These are phyloP conservation scores for Macaca mulatta DNA, from an alignment of 2,113 vertebrate genomes.

Conservation along the genomic window DNA sequence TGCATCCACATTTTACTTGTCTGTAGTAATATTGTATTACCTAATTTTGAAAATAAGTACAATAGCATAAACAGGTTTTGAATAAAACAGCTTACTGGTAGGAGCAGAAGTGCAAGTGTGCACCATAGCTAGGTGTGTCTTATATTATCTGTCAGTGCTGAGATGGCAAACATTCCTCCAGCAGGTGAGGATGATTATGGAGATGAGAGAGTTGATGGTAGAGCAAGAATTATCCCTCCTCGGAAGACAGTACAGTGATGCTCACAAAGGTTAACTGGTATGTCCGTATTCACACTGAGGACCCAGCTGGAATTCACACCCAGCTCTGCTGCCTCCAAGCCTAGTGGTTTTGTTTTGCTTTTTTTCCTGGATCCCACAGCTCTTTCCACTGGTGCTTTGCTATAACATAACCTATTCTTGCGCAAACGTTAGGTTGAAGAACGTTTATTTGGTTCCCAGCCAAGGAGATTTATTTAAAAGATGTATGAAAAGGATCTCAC, in stretches of 20 bases:
- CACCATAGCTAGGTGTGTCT: not conserved
- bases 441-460: not conserved
- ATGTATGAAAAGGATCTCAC: not conserved
- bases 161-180: not conserved
- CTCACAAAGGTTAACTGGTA: too few relatives aligned
- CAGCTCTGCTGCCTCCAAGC: not conserved
- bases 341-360: not conserved
- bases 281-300: not conserved
- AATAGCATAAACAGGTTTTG: not conserved
- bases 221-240: not conserved
- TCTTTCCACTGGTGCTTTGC: not conserved
- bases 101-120: not conserved
- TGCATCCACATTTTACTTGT: not conserved
- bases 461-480: constrained; percentile 35
- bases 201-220: not conserved
- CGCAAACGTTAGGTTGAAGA: not conserved
- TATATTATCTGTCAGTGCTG: not conserved
- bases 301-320: not conserved
- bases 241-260: not conserved
- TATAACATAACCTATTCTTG: not conserved
- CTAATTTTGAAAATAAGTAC: constrained; percentile 17
- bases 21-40: not conserved
- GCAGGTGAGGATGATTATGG: not conserved
- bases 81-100: not conserved
- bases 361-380: not conserved